phyloP scores from a whole-genome alignment of 37 sponge, comb jelly and placozoan genomes.

The Hexactinellida sp. region DNA sequence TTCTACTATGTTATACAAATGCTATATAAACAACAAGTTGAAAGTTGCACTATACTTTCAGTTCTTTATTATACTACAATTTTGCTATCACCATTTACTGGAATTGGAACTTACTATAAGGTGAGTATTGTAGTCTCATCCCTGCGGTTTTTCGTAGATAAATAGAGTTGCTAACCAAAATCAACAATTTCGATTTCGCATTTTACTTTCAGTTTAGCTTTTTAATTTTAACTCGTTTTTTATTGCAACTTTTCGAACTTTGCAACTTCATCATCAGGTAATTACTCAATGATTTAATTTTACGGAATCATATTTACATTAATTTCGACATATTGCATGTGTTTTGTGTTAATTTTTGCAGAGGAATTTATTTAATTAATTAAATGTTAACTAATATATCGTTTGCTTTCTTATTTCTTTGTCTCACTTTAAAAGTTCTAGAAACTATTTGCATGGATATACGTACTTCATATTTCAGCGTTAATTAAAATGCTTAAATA shows the following conservation, averaged over 20 bases:
- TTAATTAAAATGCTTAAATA: too few species aligned
- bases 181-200: not conserved
- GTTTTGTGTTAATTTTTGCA: too few species aligned
- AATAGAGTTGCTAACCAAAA: not conserved
- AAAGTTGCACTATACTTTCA: not conserved
- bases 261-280: too few species aligned
- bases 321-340: too few species aligned
- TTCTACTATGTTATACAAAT: not conserved
- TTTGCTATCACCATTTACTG: not conserved
- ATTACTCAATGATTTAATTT: too few species aligned
- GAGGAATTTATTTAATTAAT: too few species aligned
- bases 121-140: not conserved
- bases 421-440: too few species aligned
- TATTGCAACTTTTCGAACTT: not conserved
- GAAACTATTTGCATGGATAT: too few species aligned
- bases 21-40: not conserved
- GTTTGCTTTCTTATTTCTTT: too few species aligned
- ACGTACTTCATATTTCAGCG: too few species aligned
- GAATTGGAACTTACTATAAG: conserved; percentile 13
- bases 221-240: not conserved
- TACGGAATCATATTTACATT: too few species aligned
- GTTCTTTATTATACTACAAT: not conserved
- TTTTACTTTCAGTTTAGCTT: not conserved
- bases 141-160: not conserved
- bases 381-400: too few species aligned